Evolutionary conservation across 2,113 vertebrate genomes (phyloP).

Genomic region (Ctenodactylus gundi): DNA sequence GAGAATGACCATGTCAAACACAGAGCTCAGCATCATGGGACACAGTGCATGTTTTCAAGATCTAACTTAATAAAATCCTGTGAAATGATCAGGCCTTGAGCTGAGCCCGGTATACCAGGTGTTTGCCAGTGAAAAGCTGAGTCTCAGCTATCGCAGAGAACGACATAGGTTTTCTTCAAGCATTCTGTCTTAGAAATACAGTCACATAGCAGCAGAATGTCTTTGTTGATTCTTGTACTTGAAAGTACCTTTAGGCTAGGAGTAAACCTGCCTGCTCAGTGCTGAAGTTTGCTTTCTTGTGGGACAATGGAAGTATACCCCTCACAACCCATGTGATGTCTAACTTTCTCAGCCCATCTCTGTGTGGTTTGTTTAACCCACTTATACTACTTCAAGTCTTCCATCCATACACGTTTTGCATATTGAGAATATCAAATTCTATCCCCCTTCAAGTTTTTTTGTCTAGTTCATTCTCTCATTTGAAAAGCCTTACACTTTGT

Average conservation of each 20-base stretch:
- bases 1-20: constrained; percentile 12
- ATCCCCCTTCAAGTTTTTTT: neutral
- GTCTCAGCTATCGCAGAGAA: neutral
- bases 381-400: neutral
- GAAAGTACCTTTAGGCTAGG: neutral
- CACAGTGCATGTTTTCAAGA: constrained; percentile 38
- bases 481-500: neutral
- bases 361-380: neutral
- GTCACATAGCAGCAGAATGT: neutral
- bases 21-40: neutral
- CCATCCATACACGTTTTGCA: neutral
- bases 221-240: neutral
- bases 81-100: neutral
- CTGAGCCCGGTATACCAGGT: neutral
- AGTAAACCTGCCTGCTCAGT: neutral
- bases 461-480: fast-evolving
- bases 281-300: neutral
- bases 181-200: neutral
- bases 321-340: fast-evolving
- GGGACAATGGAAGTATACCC: neutral
- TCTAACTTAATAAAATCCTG: constrained; percentile 32
- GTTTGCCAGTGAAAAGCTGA: neutral
- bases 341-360: neutral
- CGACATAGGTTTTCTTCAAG: neutral
- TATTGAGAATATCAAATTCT: neutral